Evolutionary conservation across 2,888 invertebrate species (phyloP).

Genomic region (Cotesia congregata): DNA sequence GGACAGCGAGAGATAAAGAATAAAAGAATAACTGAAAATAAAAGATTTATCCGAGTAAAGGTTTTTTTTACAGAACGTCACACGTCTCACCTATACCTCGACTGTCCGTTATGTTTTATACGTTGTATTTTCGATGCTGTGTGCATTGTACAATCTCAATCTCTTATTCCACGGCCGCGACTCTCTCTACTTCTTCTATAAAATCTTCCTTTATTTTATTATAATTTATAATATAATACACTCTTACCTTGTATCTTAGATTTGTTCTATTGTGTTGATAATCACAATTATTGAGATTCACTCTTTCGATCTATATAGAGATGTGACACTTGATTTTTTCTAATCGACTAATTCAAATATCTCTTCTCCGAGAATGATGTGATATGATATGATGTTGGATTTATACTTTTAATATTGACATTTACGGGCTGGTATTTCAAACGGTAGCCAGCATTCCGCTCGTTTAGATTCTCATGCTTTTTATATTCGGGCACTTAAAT

Average conservation of each 20-base stretch:
- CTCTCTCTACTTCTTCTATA: neutral
- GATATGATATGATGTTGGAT: neutral
- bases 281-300: neutral
- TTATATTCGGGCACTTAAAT: conserved; percentile 10
- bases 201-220: neutral
- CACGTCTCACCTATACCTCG: conserved; percentile 43
- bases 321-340: conserved; percentile 5
- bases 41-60: conserved; percentile 4
- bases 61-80: conserved; percentile 43
- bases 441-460: conserved; percentile 29
- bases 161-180: neutral
- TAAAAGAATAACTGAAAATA: conserved; percentile 13
- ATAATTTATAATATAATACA: neutral
- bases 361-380: neutral
- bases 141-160: neutral
- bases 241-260: neutral
- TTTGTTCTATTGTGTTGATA: neutral
- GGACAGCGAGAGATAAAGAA: conserved; percentile 8
- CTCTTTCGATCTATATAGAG: neutral
- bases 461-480: conserved; percentile 6
- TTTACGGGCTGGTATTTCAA: neutral
- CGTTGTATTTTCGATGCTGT: neutral
- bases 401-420: neutral
- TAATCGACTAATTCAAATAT: neutral
- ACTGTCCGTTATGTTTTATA: conserved; percentile 33